Conservation (phyloP, 1,140 invertebrate species). For the Hestina assimilis region DNA sequence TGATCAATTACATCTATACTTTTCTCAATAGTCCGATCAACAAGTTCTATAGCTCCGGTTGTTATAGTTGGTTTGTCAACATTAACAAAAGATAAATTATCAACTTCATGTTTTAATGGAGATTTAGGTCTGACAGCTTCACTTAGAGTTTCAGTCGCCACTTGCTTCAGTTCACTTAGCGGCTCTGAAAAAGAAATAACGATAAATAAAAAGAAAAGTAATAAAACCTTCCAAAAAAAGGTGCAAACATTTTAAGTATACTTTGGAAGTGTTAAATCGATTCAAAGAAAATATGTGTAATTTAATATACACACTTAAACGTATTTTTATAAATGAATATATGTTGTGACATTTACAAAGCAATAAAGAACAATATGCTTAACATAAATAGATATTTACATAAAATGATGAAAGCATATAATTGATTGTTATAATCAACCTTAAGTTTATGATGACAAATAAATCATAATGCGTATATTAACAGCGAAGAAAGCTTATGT, state of each 20-base stretch:
- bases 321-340: too few species aligned
- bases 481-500: conserved; percentile 54
- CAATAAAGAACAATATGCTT: not conserved
- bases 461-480: conserved; percentile 2
- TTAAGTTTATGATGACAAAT: not conserved
- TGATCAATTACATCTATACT: conserved; percentile 72
- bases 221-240: too few species aligned
- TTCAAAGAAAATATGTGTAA: too few species aligned
- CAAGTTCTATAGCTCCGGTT: conserved; percentile 65
- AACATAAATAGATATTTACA: not conserved
- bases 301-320: too few species aligned
- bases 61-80: conserved; percentile 73
- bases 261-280: too few species aligned
- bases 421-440: not conserved
- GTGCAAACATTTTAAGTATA: too few species aligned
- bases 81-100: conserved; percentile 72
- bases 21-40: conserved; percentile 71
- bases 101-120: conserved; percentile 69
- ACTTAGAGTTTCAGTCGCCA: conserved; percentile 53
- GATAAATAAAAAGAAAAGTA: not conserved
- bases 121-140: conserved; percentile 65
- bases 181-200: conserved; percentile 57
- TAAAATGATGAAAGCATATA: conserved; percentile 8
- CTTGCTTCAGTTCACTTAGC: conserved; percentile 51
- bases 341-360: too few species aligned